Evolutionary conservation across 2,797 vertebrate species (phyloP).

Genomic region (Syndactyla subalaris): DNA sequence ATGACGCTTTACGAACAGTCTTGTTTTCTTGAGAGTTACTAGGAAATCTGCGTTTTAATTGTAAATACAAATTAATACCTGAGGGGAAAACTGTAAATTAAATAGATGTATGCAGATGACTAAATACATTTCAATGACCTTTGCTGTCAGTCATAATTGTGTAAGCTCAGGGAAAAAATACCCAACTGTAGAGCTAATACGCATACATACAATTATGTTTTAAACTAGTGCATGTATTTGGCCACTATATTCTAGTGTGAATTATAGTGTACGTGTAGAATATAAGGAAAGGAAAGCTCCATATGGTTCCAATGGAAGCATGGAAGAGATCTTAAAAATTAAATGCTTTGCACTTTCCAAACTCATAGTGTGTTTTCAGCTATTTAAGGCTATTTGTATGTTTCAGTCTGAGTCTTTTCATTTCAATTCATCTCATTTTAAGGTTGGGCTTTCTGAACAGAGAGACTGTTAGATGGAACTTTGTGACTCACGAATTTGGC

Average conservation of each 20-base stretch:
- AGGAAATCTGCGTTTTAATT: neutral
- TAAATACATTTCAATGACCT: conserved; percentile 18
- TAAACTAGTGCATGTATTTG: neutral
- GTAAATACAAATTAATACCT: conserved; percentile 6
- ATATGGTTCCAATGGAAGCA: neutral
- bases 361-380: neutral
- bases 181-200: neutral
- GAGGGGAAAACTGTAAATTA: neutral
- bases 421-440: neutral
- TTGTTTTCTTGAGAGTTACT: neutral
- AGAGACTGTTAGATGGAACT: neutral
- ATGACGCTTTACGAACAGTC: neutral
- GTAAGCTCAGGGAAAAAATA: neutral
- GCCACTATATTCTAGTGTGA: neutral
- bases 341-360: conserved; percentile 28
- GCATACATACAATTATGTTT: neutral
- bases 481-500: conserved; percentile 37
- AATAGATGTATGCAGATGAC: neutral
- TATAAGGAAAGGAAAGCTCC: neutral
- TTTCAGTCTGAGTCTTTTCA: neutral
- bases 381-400: neutral
- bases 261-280: neutral
- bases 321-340: neutral
- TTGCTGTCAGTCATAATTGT: neutral
- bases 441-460: neutral